Evolutionary conservation across 2,888 invertebrate species (phyloP).

Genomic region (Morpho helenor): DNA sequence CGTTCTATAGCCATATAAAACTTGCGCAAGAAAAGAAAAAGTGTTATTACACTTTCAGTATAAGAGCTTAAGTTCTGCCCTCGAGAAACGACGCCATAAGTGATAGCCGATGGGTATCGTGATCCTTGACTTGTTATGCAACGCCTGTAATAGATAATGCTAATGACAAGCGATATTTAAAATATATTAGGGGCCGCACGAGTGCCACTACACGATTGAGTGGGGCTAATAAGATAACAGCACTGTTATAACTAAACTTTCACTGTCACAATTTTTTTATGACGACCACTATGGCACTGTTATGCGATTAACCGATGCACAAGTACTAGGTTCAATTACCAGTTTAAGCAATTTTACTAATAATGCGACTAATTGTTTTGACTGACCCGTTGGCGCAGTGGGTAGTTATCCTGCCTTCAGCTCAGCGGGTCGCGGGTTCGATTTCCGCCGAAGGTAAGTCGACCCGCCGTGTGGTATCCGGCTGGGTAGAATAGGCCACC

Average conservation of each 20-base stretch:
- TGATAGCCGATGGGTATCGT: constrained; percentile 55
- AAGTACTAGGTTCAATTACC: too few species aligned
- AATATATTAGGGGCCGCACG: constrained; percentile 58
- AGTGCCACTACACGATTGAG: constrained; percentile 53
- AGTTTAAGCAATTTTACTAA: too few species aligned
- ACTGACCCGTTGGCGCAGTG: too few species aligned
- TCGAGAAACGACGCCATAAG: constrained; percentile 37
- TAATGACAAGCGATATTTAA: constrained; percentile 72
- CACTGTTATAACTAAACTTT: constrained; percentile 56
- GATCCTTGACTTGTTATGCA: constrained; percentile 56
- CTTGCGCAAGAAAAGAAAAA: background rate
- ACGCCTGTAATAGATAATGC: constrained; percentile 65
- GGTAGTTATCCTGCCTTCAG: too few species aligned
- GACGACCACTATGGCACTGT: too few species aligned
- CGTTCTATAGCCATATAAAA: too few species aligned
- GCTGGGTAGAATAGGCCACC: too few species aligned
- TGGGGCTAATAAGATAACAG: constrained; percentile 67
- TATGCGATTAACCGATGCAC: too few species aligned
- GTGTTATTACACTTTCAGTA: constrained; percentile 2
- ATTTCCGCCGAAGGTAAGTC: too few species aligned
- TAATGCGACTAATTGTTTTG: too few species aligned
- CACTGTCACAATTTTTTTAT: constrained; percentile 38
- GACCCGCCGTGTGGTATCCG: too few species aligned
- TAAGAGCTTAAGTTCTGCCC: constrained; percentile 7
- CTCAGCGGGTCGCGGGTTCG: too few species aligned